Evolutionary conservation across 2,797 vertebrate genomes (phyloP).

Genomic region (Neomorphus geoffroyi): DNA sequence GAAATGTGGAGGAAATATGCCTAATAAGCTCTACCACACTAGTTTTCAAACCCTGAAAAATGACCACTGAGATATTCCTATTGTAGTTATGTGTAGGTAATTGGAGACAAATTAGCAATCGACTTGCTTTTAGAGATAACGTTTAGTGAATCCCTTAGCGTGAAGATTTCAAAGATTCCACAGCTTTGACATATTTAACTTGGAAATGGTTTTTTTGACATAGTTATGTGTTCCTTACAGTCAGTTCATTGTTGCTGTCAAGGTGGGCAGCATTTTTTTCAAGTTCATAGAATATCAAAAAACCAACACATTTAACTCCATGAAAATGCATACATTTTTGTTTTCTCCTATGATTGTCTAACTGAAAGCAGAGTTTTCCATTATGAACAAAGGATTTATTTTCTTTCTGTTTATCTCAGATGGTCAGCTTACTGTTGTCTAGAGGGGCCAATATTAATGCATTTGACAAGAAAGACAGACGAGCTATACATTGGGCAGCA

Average conservation of each 20-base stretch:
- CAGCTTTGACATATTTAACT: neutral
- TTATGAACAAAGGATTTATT: neutral
- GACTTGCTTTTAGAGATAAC: neutral
- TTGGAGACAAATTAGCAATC: neutral
- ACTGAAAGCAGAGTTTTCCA: neutral
- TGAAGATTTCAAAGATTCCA: neutral
- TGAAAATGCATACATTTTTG: neutral
- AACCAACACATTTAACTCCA: neutral
- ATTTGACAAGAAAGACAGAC: constrained; percentile 98
- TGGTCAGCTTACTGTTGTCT: constrained; percentile 95
- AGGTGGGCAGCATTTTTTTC: neutral
- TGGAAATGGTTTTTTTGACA: neutral
- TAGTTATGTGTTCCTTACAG: neutral
- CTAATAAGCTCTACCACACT: neutral
- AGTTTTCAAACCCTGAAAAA: neutral
- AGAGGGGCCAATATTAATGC: constrained; percentile 99
- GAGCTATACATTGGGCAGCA: constrained; percentile 97
- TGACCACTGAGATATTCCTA: neutral
- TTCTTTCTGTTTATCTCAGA: constrained; percentile 78
- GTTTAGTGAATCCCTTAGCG: neutral
- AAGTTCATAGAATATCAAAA: neutral
- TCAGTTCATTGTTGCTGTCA: neutral
- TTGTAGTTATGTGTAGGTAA: neutral
- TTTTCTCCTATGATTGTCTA: neutral
- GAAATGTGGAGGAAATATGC: neutral